Evolutionary conservation across 2,113 vertebrate species (phyloP).

Genomic region (Pterophyllum scalare): DNA sequence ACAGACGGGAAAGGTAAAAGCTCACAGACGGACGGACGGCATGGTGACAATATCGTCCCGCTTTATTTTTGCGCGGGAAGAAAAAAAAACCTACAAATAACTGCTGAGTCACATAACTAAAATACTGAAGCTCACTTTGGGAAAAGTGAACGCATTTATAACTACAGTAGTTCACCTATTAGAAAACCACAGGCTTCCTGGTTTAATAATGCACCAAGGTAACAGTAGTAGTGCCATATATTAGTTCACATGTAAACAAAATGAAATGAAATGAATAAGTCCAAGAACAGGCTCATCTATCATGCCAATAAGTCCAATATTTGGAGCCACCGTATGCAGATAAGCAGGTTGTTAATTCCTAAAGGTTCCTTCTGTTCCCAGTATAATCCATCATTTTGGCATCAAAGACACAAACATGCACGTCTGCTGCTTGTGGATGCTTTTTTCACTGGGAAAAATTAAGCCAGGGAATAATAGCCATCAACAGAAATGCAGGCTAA

Average conservation of each 20-base stretch:
- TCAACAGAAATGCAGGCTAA: not conserved
- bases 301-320: conserved; percentile 42
- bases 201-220: not conserved
- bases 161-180: not conserved
- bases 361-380: conserved; percentile 41
- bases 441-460: conserved; percentile 47
- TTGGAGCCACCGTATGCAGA: conserved; percentile 40
- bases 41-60: too few species aligned
- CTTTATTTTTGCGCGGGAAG: too few species aligned
- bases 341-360: conserved; percentile 50
- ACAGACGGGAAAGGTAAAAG: too few species aligned
- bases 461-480: conserved; percentile 8
- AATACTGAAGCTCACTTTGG: too few species aligned
- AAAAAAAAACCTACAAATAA: not conserved
- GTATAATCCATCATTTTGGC: conserved; percentile 60
- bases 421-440: conserved; percentile 15
- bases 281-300: conserved; percentile 49
- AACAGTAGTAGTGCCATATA: not conserved
- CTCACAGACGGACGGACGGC: too few species aligned
- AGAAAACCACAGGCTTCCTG: not conserved
- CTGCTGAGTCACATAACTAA: too few species aligned
- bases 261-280: conserved; percentile 24
- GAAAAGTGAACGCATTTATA: too few species aligned
- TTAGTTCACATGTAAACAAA: conserved; percentile 25
- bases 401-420: conserved; percentile 37